Evolutionary conservation across 1,140 invertebrate species (phyloP), one percentile per base, ranked within the genome.

Genomic region (Eufriesea mexicana): DNA sequence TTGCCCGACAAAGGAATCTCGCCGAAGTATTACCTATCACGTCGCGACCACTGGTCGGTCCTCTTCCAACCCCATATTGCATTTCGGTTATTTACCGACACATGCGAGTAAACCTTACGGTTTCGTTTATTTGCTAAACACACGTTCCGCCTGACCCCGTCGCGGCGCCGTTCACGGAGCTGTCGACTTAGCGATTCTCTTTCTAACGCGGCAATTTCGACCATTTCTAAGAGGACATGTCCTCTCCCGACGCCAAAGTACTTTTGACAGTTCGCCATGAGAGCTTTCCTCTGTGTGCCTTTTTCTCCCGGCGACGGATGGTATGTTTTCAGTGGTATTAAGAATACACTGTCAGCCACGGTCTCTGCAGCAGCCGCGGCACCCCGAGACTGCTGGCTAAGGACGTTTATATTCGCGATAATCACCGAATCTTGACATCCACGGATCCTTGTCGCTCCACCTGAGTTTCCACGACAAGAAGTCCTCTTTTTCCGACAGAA

Each of bases 111-210:
- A 35, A 20, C 18, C 42, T 1, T 5, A 9, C n/a, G 9, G 25
- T 49, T 12, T 49, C 45, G 73, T 35, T 49, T 45, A 75, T 75
- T 49, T 62, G n/a, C 16, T 8, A 62, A 62, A 62, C 45, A 57
- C 28, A 61, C 6, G 71, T 8, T 20, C 9, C 35, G 23, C 4
- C 18, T n/a, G 57, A 20, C 23, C 4, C 2, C 1, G n/a, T 16
- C n/a, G n/a, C 62, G 5, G 18, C 35, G 35, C 25, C 42, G 76
- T 42, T 59, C 70, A n/a, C 54, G 49, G 23, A 28, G 51, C 76
- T 57, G 47, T 18, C 64, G n/a, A 59, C n/a, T 68, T 67, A 67
- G 23, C 64, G n/a, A 71, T 59, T 79, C 66, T 35, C 54, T 79
- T 79, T 71, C n/a, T 25, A 68, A 25, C 62, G 9, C 25, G 5